Evolutionary conservation across 30 jellyfish, hydroid and myxozoan genomes (phyloP).

Genomic region (Phacellophora camtschatica): DNA sequence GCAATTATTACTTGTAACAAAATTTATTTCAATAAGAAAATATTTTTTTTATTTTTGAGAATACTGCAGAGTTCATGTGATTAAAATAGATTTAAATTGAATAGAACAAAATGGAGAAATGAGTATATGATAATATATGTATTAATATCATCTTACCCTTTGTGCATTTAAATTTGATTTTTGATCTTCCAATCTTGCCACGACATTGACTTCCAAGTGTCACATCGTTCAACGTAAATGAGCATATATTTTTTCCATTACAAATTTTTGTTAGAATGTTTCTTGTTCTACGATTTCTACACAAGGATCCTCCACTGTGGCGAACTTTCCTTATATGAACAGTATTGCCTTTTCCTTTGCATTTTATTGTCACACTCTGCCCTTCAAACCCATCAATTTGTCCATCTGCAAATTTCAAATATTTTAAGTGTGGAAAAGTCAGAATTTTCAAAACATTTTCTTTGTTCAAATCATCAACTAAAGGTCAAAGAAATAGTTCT

Average conservation of each 20-base stretch:
- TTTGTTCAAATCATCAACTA: too few species aligned
- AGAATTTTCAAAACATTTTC: too few species aligned
- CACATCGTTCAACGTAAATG: conserved; percentile 46
- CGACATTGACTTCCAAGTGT: conserved; percentile 53
- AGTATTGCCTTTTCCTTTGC: conserved; percentile 44
- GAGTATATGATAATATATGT: neutral
- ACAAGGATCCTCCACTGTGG: conserved; percentile 50
- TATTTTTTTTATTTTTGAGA: too few species aligned
- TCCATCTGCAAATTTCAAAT: too few species aligned
- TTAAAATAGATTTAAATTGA: too few species aligned
- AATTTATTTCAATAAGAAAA: too few species aligned
- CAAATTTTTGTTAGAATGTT: conserved; percentile 48
- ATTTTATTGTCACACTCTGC: conserved; percentile 37
- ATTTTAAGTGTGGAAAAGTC: too few species aligned
- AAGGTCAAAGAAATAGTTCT: too few species aligned
- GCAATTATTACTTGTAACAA: too few species aligned
- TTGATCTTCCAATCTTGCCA: conserved; percentile 60
- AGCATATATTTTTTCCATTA: conserved; percentile 56
- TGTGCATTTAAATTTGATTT: conserved; percentile 63
- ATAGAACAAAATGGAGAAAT: too few species aligned
- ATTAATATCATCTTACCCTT: conserved; percentile 27
- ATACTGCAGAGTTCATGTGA: too few species aligned
- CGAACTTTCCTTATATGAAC: conserved; percentile 47
- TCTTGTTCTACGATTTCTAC: conserved; percentile 55
- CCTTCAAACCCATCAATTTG: conserved; percentile 52